These are phyloP conservation scores for Narcine bancroftii DNA, from an alignment of 2,113 vertebrate genomes.

Conservation along the genomic window DNA sequence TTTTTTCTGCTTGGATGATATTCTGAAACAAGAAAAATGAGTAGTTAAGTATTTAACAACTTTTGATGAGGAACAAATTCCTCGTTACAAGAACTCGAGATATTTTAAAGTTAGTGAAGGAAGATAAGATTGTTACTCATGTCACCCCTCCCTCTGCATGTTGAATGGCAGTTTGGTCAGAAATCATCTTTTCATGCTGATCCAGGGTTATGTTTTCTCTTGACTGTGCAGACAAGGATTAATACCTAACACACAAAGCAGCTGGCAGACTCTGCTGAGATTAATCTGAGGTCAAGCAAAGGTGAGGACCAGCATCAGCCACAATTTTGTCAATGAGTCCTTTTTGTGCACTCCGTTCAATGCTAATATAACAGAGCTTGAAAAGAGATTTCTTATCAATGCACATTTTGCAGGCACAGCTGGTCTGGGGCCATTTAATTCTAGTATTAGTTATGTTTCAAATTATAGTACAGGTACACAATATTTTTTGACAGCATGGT, in stretches of 20 bases:
- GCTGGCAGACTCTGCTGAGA: not conserved
- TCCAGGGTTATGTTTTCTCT: constrained; percentile 28
- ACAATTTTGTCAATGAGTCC: constrained; percentile 2
- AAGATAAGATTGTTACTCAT: not conserved
- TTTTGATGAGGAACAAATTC: not conserved
- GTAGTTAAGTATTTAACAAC: not conserved
- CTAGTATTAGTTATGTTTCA: not conserved
- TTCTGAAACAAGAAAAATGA: constrained; percentile 57
- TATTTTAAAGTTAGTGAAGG: not conserved
- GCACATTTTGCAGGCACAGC: constrained; percentile 24
- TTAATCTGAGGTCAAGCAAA: constrained; percentile 31
- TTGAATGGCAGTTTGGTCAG: not conserved
- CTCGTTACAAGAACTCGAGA: too few relatives aligned
- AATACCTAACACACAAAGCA: constrained; percentile 27
- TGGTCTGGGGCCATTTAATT: not conserved
- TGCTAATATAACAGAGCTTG: constrained; percentile 21
- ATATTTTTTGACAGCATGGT: too few relatives aligned
- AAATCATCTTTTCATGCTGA: constrained; percentile 19
- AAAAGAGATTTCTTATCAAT: constrained; percentile 29
- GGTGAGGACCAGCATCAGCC: not conserved
- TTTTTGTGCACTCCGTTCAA: constrained; percentile 1
- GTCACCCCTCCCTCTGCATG: not conserved
- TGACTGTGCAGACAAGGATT: constrained; percentile 8
- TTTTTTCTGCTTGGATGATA: constrained; percentile 78
- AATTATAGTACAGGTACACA: not conserved